Evolutionary conservation across 2,888 invertebrate genomes (phyloP), one percentile per base, ranked within the genome.

Genomic region (Onchidella celtica): DNA sequence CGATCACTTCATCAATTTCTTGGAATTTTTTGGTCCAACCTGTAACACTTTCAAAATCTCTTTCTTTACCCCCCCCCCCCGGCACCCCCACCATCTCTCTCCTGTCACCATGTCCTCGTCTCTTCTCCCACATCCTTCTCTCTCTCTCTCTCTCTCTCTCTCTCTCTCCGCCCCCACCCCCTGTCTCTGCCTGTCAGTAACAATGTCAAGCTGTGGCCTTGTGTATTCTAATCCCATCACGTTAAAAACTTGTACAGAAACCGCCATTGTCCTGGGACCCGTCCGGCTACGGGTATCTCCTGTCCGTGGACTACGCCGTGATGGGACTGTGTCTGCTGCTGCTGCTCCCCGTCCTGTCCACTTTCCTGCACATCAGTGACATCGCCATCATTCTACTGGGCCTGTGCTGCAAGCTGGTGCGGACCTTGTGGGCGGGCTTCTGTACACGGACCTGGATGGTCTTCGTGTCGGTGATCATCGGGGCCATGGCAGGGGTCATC

Each of bases 301-400:
- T 92, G 70, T 91, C 93, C 2, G 81, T 90, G 2, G 93, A 93
- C 85, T 93, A 93, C 84, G 92, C 92, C 1, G 89, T 89, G 17
- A 91, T 93, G 89, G 93, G 92, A 0, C 34, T 92, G 4, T 89
- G 89, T 76, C 87, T 92, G 11, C 86, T 93, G 63, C 78, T 92
- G 27, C 78, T 93, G 0, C 88, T 93, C 17, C 93, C 93, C 0
- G 78, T 93, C 21, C 78, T 93, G 61, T 88, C 92, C 32, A 85
- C 85, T 38, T 81, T 87, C 40, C 74, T 90, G n/a, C 86, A 87
- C 61, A 66, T 90, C 9, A 83, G 89, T 0, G 93, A 93, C 85
- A 85, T 87, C 14, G 83, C 87, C 9, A 90, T 93, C 1, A 87
- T 92, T 3, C 84, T 92, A 75, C 79, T 91, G 14, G 93, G 92